Evolutionary conservation across 2,113 vertebrate genomes (phyloP), one percentile per base, ranked within the genome.

Genomic region (Peromyscus californicus): DNA sequence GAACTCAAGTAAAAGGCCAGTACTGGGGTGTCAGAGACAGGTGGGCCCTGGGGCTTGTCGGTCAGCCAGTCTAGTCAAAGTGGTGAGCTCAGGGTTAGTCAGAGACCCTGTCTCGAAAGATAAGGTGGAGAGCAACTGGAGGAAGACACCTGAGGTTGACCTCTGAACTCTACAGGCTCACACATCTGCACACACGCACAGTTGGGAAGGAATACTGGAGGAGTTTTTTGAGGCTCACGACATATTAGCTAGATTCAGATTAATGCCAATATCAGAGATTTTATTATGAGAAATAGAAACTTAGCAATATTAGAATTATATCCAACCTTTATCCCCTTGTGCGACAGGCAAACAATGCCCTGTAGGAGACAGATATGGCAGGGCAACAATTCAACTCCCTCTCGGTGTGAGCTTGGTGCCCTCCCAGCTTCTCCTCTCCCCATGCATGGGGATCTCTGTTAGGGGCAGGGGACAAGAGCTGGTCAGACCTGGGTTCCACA

Each of bases 181-280:
- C 65, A 88, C 12, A 70, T 45, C 31, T 5, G 67, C 31, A 51
- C 13, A 61, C 54, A 70, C 19, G 11, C 4, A 88, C 33, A 61
- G 15, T 0, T 95, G 57, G 42, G 29, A 75, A 97, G 42, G 65
- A 93, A 93, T 88, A 61, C 65, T 65, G 79, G 59, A 94, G 22
- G 75, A 93, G 7, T 36, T 57, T 96, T 84, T 90, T 76, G n/a
- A 96, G 86, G 42, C 19, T 89, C 87, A 85, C 24, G 91, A 88
- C 3, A 70, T 67, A 87, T 91, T 94, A 94, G 76, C 17, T 45
- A 93, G 75, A 69, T 75, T 88, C 39, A 90, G 15, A 74, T 48
- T 85, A 94, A 95, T 54, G 67, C 24, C 51, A 72, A 63, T 9
- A 92, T 19, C 31, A 83, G 89, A 96, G 61, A 76, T 74, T 92